phyloP scores from a whole-genome alignment of 2,888 invertebrate species.

The Cataglyphis albicans region DNA sequence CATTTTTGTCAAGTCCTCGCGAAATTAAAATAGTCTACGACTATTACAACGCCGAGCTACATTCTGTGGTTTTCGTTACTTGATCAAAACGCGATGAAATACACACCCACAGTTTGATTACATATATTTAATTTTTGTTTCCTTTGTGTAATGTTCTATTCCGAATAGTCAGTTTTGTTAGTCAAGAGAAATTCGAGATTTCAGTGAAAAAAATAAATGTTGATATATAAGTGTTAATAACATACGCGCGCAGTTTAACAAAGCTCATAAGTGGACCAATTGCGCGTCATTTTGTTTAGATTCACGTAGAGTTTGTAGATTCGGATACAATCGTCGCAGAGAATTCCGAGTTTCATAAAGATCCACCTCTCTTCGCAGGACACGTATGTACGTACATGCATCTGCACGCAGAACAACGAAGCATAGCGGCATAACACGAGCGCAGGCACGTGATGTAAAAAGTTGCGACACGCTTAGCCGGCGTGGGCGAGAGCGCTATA shows the following conservation, averaged over 20 bases:
- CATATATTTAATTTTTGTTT: not conserved
- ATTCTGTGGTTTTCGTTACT: conserved; percentile 20
- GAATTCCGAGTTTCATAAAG: conserved; percentile 36
- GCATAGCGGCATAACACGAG: conserved; percentile 75
- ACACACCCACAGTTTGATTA: too few species aligned
- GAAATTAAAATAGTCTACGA: conserved; percentile 42
- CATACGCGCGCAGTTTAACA: not conserved
- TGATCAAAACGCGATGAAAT: conserved; percentile 4
- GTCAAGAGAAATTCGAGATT: not conserved
- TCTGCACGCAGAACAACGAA: conserved; percentile 66
- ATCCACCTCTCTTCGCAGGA: conserved; percentile 55
- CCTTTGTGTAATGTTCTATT: not conserved
- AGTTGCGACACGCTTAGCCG: conserved; percentile 71
- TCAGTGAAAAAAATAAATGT: not conserved
- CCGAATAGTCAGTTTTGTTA: not conserved
- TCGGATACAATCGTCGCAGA: conserved; percentile 28
- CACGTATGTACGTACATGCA: conserved; percentile 8
- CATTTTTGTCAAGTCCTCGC: conserved; percentile 44
- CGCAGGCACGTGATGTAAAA: conserved; percentile 68
- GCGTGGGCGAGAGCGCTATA: conserved; percentile 50
- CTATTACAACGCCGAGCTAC: not conserved
- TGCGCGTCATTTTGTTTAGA: conserved; percentile 2
- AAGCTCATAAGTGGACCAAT: not conserved
- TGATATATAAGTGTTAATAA: not conserved
- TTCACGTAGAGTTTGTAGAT: conserved; percentile 27